Evolutionary conservation across 2,113 vertebrate species (phyloP), one percentile per base, ranked within the genome.

Genomic region (Festucalex cinctus): DNA sequence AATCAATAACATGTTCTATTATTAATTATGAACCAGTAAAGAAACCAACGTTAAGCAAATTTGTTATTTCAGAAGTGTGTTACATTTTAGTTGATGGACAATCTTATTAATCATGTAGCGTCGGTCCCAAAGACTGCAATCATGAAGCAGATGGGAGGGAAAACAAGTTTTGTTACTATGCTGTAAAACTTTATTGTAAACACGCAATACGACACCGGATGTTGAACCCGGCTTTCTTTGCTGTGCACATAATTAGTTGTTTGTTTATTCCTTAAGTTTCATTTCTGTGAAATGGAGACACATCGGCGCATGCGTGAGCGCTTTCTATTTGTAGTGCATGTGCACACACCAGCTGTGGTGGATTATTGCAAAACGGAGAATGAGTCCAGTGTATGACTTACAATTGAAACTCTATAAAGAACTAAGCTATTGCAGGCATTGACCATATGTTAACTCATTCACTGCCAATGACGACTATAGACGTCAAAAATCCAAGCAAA

Each of bases 201-300:
- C 24, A 49, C 20, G 2, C 20, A 26, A 12, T 53, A 4, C 4
- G 22, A 32, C 13, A 1, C 24, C 13, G 12, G 20, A 51, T 22
- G 14, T 28, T 49, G 7, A 9, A 6, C 2, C 0, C 1, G 1
- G 19, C 32, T 37, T 9, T n/a, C 19, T 57, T 1, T 48, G 35
- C 54, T 0, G 66, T 65, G 0, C 54, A 26, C 26, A 2, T 6
- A 0, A 56, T n/a, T 5, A 24, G 12, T 69, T 65, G 16, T 51
- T 28, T 75, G 9, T 37, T 2, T 36, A 14, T 54, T 74, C 65
- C 60, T 62, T 80, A 24, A 77, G 81, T 89, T 88, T 89, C 85
- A 86, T 83, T 89, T 89, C 70, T 80, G 49, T 74, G 76, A 77
- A 89, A 89, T 8, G 66, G 76, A 83, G 49, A 37, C 54, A 67